phyloP scores from a whole-genome alignment of 1,140 invertebrate genomes.

The Scylla paramamosain region DNA sequence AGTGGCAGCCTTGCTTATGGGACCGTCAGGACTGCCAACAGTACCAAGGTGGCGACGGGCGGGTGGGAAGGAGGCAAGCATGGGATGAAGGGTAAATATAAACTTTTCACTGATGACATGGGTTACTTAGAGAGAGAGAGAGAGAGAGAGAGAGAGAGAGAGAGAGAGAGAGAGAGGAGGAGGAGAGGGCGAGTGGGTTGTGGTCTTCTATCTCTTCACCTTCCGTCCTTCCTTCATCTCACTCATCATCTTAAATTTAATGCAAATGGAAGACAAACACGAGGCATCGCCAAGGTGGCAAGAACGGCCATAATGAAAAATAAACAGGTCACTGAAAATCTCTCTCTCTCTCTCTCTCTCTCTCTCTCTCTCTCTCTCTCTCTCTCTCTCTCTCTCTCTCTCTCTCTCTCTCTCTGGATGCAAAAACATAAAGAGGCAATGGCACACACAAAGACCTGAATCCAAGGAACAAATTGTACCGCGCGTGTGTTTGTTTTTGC shows the following conservation, averaged over 20 bases:
- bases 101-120: neutral
- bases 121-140: neutral
- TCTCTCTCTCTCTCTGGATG: neutral
- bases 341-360: conserved; percentile 15
- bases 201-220: neutral
- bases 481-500: neutral
- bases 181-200: neutral
- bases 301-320: conserved; percentile 64
- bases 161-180: conserved; percentile 40
- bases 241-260: conserved; percentile 51
- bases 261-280: conserved; percentile 72
- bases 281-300: conserved; percentile 29
- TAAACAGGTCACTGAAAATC: conserved; percentile 39
- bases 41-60: neutral
- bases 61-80: neutral
- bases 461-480: conserved; percentile 3
- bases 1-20: neutral
- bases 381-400: neutral
- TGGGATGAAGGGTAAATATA: neutral
- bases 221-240: neutral
- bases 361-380: conserved; percentile 37
- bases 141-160: conserved; percentile 56
- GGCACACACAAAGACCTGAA: neutral
- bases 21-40: neutral
- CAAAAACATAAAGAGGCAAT: neutral